Percentiles rank a stretch among this genome's conserved stretches.
Conservation (phyloP, 2,888 invertebrate genomes). For the Chrysolina americana region DNA sequence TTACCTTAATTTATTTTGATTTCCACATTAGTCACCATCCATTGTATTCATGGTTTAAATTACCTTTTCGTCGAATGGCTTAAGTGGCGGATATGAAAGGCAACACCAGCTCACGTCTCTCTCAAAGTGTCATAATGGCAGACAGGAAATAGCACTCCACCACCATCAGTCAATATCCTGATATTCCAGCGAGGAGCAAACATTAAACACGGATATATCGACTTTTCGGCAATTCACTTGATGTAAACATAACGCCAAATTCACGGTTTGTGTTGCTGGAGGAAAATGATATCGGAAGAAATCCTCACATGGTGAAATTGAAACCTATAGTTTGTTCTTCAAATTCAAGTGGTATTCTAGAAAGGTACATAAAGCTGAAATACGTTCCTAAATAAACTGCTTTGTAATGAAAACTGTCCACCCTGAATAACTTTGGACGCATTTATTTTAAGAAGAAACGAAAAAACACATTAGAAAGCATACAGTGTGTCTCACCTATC, state of each 20-base stretch:
- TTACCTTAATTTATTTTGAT: conserved; percentile 10
- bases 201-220: conserved; percentile 28
- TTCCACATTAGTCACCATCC: conserved; percentile 19
- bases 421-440: no score
- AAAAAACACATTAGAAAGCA: no score
- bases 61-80: conserved; percentile 24
- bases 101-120: conserved; percentile 40
- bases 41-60: conserved; percentile 27
- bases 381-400: no score
- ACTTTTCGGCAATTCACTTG: conserved; percentile 1
- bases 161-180: conserved; percentile 56
- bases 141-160: conserved; percentile 56
- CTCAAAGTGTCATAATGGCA: conserved; percentile 54
- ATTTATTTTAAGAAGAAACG: no score
- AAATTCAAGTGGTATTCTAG: background rate
- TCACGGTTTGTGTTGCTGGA: background rate
- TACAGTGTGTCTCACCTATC: no score
- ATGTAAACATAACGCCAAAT: background rate
- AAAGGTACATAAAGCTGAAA: no score
- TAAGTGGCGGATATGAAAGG: conserved; percentile 50
- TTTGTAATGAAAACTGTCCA: no score
- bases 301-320: background rate
- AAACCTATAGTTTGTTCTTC: conserved; percentile 2
- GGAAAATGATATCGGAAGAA: conserved; percentile 6
- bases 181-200: conserved; percentile 48